A percentile compares a stretch with the other conserved stretches of the same genome.
phyloP scores from a whole-genome alignment of 2,888 invertebrate genomes.

The Priocnemis perturbator region DNA sequence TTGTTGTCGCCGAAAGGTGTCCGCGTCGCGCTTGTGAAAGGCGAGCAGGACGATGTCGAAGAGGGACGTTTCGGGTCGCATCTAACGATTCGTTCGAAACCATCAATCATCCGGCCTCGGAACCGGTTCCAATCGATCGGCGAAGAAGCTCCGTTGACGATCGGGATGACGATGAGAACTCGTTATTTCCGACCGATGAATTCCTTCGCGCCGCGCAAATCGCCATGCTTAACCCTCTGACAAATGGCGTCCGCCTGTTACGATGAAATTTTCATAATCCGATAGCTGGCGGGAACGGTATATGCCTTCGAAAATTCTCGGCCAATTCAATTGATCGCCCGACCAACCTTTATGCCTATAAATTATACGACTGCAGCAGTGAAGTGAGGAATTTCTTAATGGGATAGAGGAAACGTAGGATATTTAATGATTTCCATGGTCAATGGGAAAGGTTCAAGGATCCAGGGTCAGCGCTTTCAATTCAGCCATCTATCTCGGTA shows the following conservation, averaged over 20 bases:
- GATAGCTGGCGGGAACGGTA: too few species aligned
- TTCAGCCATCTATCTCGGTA: too few species aligned
- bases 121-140: constrained; percentile 40
- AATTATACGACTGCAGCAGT: too few species aligned
- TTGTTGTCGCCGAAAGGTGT: constrained; percentile 31
- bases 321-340: too few species aligned
- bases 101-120: constrained; percentile 47
- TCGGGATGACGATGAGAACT: constrained; percentile 29
- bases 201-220: constrained; percentile 17
- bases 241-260: constrained; percentile 1
- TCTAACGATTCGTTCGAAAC: constrained; percentile 49
- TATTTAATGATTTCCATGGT: too few species aligned
- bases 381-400: too few species aligned
- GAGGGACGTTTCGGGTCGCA: constrained; percentile 11
- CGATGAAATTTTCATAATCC: too few species aligned
- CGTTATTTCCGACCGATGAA: constrained; percentile 38
- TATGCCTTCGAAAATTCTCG: too few species aligned
- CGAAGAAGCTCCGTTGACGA: constrained; percentile 16
- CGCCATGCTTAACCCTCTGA: constrained; percentile 9
- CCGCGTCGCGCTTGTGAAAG: background rate
- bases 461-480: too few species aligned
- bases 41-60: background rate
- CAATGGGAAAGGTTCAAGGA: too few species aligned
- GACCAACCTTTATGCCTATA: too few species aligned
- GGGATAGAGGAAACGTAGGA: too few species aligned